Evolutionary conservation across 2,113 vertebrate genomes (phyloP).

Genomic region (Gnathonemus echidnorhynchus): DNA sequence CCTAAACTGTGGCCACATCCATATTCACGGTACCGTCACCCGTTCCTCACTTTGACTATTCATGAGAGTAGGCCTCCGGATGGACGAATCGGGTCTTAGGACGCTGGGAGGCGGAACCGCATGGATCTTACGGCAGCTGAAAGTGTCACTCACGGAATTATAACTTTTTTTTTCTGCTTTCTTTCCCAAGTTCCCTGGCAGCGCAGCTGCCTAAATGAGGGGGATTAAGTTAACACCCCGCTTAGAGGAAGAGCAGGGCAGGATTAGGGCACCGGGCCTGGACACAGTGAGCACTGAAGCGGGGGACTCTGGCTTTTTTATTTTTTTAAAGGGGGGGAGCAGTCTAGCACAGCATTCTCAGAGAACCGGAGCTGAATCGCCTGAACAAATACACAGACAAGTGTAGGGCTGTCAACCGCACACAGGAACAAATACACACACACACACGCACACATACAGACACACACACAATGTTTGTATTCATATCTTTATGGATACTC

Average conservation of each 20-base stretch:
- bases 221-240: constrained; percentile 58
- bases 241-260: constrained; percentile 59
- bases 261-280: constrained; percentile 53
- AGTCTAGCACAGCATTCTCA: constrained; percentile 40
- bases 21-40: background rate
- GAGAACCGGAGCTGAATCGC: constrained; percentile 49
- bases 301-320: constrained; percentile 37
- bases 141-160: constrained; percentile 46
- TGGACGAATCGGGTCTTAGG: constrained; percentile 35
- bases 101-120: constrained; percentile 37
- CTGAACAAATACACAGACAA: constrained; percentile 55
- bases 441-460: constrained; percentile 1
- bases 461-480: background rate
- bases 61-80: background rate
- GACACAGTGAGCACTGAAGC: constrained; percentile 56
- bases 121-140: constrained; percentile 45
- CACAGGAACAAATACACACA: constrained; percentile 33
- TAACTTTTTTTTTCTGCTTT: constrained; percentile 37
- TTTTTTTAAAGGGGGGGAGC: constrained; percentile 50
- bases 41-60: constrained; percentile 2
- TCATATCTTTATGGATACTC: too few relatives aligned
- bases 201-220: constrained; percentile 61
- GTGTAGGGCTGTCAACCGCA: constrained; percentile 44
- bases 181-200: constrained; percentile 38
- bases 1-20: background rate